Evolutionary conservation across 2,888 invertebrate species (phyloP).

Genomic region (Rhorus exstirpatorius): DNA sequence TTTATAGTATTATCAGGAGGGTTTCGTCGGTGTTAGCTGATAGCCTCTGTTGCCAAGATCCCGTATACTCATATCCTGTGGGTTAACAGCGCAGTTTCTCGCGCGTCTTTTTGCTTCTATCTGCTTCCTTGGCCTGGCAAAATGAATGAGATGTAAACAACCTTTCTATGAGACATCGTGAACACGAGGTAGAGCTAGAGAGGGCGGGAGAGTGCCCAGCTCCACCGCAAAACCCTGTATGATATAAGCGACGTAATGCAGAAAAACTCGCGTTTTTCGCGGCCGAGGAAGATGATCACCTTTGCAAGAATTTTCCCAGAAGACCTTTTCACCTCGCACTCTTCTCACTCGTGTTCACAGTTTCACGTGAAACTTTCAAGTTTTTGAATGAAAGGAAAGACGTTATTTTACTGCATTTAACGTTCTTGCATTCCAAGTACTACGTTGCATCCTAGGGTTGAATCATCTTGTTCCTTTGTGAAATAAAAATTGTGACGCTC

Average conservation of each 20-base stretch:
- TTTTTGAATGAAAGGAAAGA: slow-evolving; percentile 6
- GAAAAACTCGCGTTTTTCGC: slow-evolving; percentile 20
- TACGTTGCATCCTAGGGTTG: neutral
- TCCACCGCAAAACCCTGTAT: slow-evolving; percentile 31
- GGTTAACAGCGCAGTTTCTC: slow-evolving; percentile 68
- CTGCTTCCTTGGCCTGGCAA: slow-evolving; percentile 52
- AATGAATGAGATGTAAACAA: slow-evolving; percentile 79
- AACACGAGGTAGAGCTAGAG: slow-evolving; percentile 5
- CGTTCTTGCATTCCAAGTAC: neutral
- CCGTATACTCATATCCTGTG: slow-evolving; percentile 28
- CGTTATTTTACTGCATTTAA: slow-evolving; percentile 6
- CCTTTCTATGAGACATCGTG: slow-evolving; percentile 64
- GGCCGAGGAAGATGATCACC: slow-evolving; percentile 15
- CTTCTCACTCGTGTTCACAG: slow-evolving; percentile 9
- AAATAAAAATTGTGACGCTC: too few species aligned
- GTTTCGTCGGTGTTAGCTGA: slow-evolving; percentile 42
- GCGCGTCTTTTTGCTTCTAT: slow-evolving; percentile 28
- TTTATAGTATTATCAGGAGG: slow-evolving; percentile 65
- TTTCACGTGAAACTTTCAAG: slow-evolving; percentile 21
- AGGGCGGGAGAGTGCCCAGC: neutral
- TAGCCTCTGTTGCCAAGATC: slow-evolving; percentile 69
- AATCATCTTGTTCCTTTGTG: too few species aligned
- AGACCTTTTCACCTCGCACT: slow-evolving; percentile 24
- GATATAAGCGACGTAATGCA: slow-evolving; percentile 21
- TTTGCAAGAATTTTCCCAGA: slow-evolving; percentile 15